These are phyloP conservation scores for Agrypnus murinus DNA, from an alignment of 2,888 invertebrate genomes.

Conservation along the genomic window DNA sequence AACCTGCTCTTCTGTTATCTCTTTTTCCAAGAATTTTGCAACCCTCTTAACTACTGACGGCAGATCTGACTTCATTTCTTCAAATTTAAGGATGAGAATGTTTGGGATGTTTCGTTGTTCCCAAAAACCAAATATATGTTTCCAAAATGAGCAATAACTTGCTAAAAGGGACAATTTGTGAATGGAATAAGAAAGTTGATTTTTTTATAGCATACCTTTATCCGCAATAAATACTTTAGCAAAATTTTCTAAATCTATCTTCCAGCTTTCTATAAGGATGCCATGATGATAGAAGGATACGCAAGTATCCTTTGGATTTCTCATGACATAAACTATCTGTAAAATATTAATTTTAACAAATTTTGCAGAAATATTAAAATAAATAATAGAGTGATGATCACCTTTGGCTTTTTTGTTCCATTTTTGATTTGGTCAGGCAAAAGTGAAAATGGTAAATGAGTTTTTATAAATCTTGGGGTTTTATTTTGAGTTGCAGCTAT, in stretches of 20 bases:
- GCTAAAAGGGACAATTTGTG: too few species aligned
- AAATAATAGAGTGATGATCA: too few species aligned
- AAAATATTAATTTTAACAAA: slow-evolving; percentile 9
- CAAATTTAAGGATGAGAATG: too few species aligned
- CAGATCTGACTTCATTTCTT: too few species aligned
- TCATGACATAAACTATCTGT: slow-evolving; percentile 88
- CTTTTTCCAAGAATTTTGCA: too few species aligned
- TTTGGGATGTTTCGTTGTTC: too few species aligned
- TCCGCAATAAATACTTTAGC: slow-evolving; percentile 82
- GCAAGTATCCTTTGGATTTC: slow-evolving; percentile 93
- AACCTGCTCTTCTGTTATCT: too few species aligned
- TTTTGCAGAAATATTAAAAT: too few species aligned
- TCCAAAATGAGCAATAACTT: too few species aligned
- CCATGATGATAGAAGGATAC: slow-evolving; percentile 93
- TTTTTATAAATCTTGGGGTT: slow-evolving; percentile 74
- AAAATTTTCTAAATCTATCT: slow-evolving; percentile 81
- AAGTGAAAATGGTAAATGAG: slow-evolving; percentile 77
- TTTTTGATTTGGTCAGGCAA: slow-evolving; percentile 73
- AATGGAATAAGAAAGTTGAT: too few species aligned
- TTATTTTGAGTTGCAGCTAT: not conserved
- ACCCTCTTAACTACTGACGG: too few species aligned
- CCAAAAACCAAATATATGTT: too few species aligned
- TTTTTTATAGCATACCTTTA: slow-evolving; percentile 70
- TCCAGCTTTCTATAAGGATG: slow-evolving; percentile 75
- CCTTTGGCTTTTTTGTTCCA: slow-evolving; percentile 68